Evolutionary conservation across 2,888 invertebrate genomes (phyloP), one percentile per base, ranked within the genome.

Genomic region (Marasmarcha lunaedactyla): DNA sequence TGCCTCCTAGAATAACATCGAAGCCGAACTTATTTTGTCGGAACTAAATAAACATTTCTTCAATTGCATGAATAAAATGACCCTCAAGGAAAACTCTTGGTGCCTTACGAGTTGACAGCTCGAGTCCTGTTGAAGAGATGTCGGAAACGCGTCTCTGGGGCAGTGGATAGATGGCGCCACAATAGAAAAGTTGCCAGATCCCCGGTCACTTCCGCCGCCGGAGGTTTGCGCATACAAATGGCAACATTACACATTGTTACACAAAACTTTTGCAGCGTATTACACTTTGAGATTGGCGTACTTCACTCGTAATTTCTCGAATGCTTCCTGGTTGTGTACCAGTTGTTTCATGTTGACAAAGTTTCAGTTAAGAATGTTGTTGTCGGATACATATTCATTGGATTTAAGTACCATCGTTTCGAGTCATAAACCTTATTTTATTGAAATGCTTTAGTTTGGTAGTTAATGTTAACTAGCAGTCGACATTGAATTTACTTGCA

Each of bases 231-330:
- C 83, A 83, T 83, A 83, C 64, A 77, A 81, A 83, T 79, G 73
- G 78, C 77, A 72, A 65, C 70, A 83, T 83, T 83, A 83, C 54
- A 64, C 63, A 77, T 81, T 81, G 78, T 81, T 73, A 76, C 60
- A 61, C 64, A 66, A 79, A 81, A 81, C 69, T 81, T 83, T 74
- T 57, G 56, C 59, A 62, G 67, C 63, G 57, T 71, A 74, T 73
- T 76, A 65, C 71, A 63, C 72, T 71, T 64, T 60, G 62, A 58
- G 59, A 47, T 57, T 52, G 56, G 55, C 59, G 63, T 67, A 68
- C 71, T 71, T 67, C 68, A 69, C 54, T 56, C 57, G 63, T 65
- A 66, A 64, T 69, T 67, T 64, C 57, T 57, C 51, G 55, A 59
- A 51, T 56, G 59, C 52, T 69, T 71, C 70, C 70, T 62, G 54